These are phyloP conservation scores for Epistrophe eligans DNA, from an alignment of 2,888 invertebrate species.

Conservation along the genomic window DNA sequence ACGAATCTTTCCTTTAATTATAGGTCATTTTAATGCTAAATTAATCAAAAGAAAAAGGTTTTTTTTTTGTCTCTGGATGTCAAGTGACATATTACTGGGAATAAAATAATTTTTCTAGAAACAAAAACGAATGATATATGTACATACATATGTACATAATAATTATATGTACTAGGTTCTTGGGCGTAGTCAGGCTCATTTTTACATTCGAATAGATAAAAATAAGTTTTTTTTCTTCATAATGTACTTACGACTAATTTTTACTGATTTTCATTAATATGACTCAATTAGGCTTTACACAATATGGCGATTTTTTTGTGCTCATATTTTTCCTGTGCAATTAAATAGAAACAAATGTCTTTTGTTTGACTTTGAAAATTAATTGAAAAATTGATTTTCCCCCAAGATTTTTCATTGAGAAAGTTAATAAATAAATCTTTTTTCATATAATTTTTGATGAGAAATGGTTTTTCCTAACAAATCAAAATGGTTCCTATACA, in stretches of 20 bases:
- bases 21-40: too few species aligned
- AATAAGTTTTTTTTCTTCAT: not conserved
- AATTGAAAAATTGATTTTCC: conserved; percentile 5
- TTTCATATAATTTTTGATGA: not conserved
- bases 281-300: not conserved
- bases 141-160: not conserved
- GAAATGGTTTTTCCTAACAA: not conserved
- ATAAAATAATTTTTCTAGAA: not conserved
- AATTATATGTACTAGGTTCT: not conserved
- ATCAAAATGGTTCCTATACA: not conserved
- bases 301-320: not conserved
- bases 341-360: not conserved
- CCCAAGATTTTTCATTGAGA: not conserved
- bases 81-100: not conserved
- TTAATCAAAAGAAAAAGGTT: not conserved
- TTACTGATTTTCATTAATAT: not conserved
- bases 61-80: not conserved
- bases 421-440: not conserved
- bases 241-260: not conserved
- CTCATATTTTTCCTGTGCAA: not conserved
- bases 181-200: not conserved
- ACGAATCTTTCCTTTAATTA: too few species aligned
- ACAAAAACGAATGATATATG: not conserved
- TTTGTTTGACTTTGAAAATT: not conserved
- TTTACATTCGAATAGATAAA: not conserved